A percentile compares a stretch with the other conserved stretches of the same genome.
Conservation (phyloP, 2,113 vertebrate species). For the Orientallactaga bullata region DNA sequence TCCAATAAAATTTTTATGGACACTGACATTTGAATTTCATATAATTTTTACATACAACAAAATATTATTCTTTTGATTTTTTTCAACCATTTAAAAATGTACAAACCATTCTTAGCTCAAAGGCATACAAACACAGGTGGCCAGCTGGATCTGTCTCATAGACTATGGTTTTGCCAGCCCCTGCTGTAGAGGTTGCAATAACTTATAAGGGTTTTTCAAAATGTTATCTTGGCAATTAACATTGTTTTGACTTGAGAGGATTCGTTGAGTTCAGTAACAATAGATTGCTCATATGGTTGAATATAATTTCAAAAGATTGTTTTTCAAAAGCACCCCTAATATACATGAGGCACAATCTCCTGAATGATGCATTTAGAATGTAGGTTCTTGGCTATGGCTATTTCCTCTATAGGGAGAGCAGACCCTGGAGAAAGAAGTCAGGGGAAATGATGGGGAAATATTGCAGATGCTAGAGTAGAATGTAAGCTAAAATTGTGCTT, state of each 20-base stretch:
- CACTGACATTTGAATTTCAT: slow-evolving; percentile 52
- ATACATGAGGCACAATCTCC: neutral
- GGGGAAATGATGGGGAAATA: neutral
- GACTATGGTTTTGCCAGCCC: neutral
- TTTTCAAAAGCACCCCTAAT: slow-evolving; percentile 51
- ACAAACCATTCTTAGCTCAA: slow-evolving; percentile 35
- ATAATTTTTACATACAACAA: slow-evolving; percentile 29
- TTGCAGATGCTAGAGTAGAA: slow-evolving; percentile 5
- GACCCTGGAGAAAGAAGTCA: neutral
- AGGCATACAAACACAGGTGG: slow-evolving; percentile 26
- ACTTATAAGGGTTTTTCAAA: slow-evolving; percentile 54
- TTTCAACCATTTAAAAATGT: slow-evolving; percentile 26
- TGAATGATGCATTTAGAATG: neutral
- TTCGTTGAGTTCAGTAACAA: slow-evolving; percentile 48
- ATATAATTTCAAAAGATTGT: slow-evolving; percentile 58
- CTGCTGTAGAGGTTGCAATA: neutral
- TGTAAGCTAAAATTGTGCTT: neutral
- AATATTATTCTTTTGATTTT: slow-evolving; percentile 41
- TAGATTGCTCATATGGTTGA: neutral
- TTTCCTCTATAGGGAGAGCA: slow-evolving; percentile 48
- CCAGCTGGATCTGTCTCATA: neutral
- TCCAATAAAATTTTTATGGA: slow-evolving; percentile 48
- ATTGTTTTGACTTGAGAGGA: slow-evolving; percentile 55
- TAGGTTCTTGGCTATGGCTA: neutral
- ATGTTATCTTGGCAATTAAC: slow-evolving; percentile 57